A percentile compares a stretch with the other conserved stretches of the same genome.
These are phyloP conservation scores for Oncopeltus fasciatus DNA, from an alignment of 1,140 invertebrate species.

Conservation along the genomic window DNA sequence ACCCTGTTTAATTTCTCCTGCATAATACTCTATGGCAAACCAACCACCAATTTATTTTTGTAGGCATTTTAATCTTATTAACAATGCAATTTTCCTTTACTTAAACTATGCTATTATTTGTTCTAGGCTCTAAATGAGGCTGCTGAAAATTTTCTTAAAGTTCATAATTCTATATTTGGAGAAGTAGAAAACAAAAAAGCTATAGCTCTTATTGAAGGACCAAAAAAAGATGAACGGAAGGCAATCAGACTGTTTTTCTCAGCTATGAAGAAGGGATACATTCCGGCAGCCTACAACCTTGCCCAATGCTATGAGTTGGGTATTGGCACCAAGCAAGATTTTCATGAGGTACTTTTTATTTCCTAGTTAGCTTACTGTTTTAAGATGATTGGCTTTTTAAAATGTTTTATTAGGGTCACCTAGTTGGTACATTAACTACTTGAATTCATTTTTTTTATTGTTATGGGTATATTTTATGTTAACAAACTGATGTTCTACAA, in stretches of 20 bases:
- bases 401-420: too few species aligned
- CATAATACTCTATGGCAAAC: not conserved
- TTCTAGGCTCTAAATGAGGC: constrained; percentile 21
- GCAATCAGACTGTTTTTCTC: constrained; percentile 33
- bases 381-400: too few species aligned
- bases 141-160: constrained; percentile 17
- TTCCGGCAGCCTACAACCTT: constrained; percentile 43
- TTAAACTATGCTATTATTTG: not conserved
- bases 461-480: too few species aligned
- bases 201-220: constrained; percentile 27
- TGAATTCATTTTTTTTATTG: too few species aligned
- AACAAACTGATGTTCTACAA: too few species aligned
- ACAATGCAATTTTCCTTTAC: not conserved
- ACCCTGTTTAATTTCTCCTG: not conserved
- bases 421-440: too few species aligned
- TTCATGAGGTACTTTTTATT: constrained; percentile 39
- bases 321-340: constrained; percentile 39
- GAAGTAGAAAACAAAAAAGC: constrained; percentile 31
- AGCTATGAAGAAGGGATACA: constrained; percentile 38
- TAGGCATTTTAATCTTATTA: not conserved
- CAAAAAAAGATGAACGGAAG: constrained; percentile 28
- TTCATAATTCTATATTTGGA: constrained; percentile 26
- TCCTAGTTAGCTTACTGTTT: too few species aligned
- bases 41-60: not conserved
- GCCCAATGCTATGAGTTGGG: constrained; percentile 45